phyloP scores from a whole-genome alignment of 2,888 invertebrate species.

The Dinocampus coccinellae region DNA sequence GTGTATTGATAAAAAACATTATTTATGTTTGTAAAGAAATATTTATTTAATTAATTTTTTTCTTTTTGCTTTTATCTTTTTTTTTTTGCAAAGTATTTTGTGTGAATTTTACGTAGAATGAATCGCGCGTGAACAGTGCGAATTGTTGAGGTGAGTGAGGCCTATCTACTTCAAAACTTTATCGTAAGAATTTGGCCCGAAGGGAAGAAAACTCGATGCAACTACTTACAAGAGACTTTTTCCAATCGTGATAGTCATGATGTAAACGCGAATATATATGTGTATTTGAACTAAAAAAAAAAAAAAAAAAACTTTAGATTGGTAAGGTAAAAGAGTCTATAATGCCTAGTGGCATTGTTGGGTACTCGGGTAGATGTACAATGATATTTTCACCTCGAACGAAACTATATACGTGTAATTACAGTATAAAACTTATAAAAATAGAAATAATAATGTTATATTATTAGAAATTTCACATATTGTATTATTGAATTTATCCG shows the following conservation, averaged over 20 bases:
- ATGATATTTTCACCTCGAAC: constrained; percentile 9
- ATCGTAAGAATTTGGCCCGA: constrained; percentile 8
- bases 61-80: neutral
- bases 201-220: constrained; percentile 39
- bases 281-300: no score
- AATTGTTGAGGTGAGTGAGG: neutral
- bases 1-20: neutral
- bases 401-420: neutral
- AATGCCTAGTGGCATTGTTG: neutral
- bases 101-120: neutral
- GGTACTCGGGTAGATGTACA: neutral
- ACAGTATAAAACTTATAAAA: neutral
- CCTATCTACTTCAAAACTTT: constrained; percentile 2
- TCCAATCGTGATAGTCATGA: constrained; percentile 10
- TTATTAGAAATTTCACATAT: no score
- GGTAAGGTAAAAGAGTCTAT: neutral
- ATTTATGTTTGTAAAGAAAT: neutral
- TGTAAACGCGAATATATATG: neutral
- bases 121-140: neutral
- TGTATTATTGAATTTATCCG: no score
- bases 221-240: constrained; percentile 30
- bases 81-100: neutral
- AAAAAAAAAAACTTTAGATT: no score
- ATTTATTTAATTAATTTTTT: no score
- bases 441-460: constrained; percentile 5